Percentiles rank a stretch among this genome's conserved stretches.
Conservation (phyloP, 2,888 invertebrate species). For the Ophonus ardosiacus region DNA sequence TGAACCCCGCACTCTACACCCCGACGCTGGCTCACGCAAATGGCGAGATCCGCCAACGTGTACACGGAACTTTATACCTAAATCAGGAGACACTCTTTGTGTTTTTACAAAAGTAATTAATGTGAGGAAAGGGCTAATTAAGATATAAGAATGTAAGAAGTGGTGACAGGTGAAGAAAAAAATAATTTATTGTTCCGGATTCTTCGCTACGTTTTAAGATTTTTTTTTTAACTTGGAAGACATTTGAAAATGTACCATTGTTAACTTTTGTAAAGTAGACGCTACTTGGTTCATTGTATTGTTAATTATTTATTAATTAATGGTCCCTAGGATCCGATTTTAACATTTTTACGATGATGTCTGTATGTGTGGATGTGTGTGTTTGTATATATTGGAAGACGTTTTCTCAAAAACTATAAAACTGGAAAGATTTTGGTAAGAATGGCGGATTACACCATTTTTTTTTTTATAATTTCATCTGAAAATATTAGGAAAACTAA, state of each 20-base stretch:
- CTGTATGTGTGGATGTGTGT: no score
- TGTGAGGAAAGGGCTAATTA: constrained; percentile 36
- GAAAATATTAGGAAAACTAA: no score
- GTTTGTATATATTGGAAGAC: no score
- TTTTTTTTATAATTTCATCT: no score
- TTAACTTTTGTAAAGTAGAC: no score
- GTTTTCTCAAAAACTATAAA: no score
- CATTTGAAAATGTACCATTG: neutral
- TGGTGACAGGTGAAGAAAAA: neutral
- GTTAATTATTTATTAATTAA: no score
- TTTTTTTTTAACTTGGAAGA: neutral
- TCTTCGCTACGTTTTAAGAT: neutral
- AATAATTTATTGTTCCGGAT: neutral
- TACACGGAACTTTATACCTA: constrained; percentile 52
- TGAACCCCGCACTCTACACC: neutral
- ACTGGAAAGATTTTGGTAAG: no score
- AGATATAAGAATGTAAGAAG: neutral
- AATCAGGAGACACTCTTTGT: constrained; percentile 33
- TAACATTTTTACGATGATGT: no score
- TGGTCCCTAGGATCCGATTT: no score
- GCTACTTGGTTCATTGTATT: no score
- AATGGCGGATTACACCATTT: no score
- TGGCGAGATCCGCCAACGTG: constrained; percentile 55
- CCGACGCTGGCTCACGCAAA: constrained; percentile 55
- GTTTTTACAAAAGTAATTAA: constrained; percentile 48